A percentile compares a stretch with the other conserved stretches of the same genome.
Evolutionary conservation across 2,888 invertebrate genomes (phyloP).

Genomic region (Lasioglossum marginatum): DNA sequence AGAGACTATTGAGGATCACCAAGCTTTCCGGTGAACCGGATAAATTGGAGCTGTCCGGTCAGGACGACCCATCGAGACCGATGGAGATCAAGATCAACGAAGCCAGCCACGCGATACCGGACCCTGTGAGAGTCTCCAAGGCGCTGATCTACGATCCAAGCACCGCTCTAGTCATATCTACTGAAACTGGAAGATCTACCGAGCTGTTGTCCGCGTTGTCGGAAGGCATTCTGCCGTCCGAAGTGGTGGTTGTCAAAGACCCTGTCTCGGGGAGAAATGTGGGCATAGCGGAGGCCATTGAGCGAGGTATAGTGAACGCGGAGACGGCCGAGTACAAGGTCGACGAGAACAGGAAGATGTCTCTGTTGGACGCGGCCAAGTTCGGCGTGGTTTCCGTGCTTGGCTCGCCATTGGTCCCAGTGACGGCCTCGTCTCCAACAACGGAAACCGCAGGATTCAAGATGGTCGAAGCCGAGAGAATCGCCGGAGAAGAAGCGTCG

Average conservation of each 20-base stretch:
- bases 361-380: constrained; percentile 90
- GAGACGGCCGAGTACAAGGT: constrained; percentile 89
- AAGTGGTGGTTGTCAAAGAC: constrained; percentile 89
- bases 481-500: not conserved
- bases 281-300: constrained; percentile 90
- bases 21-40: constrained; percentile 90
- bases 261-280: constrained; percentile 89
- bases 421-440: constrained; percentile 82
- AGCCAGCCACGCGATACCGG: constrained; percentile 82
- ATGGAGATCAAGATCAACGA: constrained; percentile 85
- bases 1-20: constrained; percentile 90
- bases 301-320: constrained; percentile 90
- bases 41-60: constrained; percentile 89
- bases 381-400: constrained; percentile 91
- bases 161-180: constrained; percentile 90
- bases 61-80: constrained; percentile 83
- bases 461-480: not conserved
- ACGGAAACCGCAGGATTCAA: constrained; percentile 73
- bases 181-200: constrained; percentile 89
- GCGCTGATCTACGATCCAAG: constrained; percentile 92
- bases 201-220: constrained; percentile 91
- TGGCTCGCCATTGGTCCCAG: constrained; percentile 91
- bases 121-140: constrained; percentile 90
- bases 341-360: constrained; percentile 88
- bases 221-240: constrained; percentile 89